Conservation (phyloP, 2,113 vertebrate species). For the Pteropus alecto region DNA sequence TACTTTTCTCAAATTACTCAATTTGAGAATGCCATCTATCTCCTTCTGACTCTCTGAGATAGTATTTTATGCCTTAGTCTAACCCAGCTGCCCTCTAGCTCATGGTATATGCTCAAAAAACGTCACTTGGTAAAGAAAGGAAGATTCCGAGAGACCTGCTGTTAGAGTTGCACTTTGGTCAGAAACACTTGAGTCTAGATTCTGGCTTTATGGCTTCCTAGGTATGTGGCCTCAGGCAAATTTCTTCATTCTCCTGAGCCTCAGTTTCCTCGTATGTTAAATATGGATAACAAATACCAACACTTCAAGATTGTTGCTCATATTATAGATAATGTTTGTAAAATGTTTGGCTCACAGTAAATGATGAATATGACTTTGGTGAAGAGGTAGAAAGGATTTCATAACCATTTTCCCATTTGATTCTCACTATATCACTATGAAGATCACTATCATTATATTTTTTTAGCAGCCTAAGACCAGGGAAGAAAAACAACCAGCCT, state of each 20-base stretch:
- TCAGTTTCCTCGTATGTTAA: background rate
- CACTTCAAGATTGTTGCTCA: background rate
- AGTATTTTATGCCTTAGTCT: background rate
- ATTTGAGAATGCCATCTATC: background rate
- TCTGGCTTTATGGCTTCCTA: background rate
- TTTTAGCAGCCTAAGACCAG: background rate
- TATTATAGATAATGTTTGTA: background rate
- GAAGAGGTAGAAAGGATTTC: background rate
- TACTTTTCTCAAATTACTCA: background rate
- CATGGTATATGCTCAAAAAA: background rate
- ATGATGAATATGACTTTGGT: background rate
- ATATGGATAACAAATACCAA: background rate
- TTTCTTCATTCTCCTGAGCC: too few relatives aligned
- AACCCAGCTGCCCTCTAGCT: background rate
- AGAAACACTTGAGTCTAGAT: background rate
- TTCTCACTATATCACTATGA: background rate
- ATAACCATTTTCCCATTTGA: background rate
- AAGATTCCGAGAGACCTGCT: background rate
- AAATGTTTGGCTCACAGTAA: background rate
- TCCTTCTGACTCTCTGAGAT: background rate
- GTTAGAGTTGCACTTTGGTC: background rate
- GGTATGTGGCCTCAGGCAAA: background rate
- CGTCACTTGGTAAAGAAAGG: background rate
- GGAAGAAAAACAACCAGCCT: background rate
- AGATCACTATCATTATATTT: background rate